Evolutionary conservation across 2,113 vertebrate genomes (phyloP).

Genomic region (Lamprologus speciosus): DNA sequence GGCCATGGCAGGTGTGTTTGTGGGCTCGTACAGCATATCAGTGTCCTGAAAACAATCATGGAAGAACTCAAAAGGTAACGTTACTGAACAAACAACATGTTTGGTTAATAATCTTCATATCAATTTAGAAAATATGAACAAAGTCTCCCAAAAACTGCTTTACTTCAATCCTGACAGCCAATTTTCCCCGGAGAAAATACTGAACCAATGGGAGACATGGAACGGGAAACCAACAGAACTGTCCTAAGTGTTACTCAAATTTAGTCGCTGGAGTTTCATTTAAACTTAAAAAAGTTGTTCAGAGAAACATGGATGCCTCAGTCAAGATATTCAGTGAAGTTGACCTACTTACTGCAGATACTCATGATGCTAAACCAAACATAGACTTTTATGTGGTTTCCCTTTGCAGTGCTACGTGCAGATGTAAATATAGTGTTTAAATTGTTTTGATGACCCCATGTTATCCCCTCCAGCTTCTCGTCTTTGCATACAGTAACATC

Average conservation of each 20-base stretch:
- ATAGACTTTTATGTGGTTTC: background rate
- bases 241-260: background rate
- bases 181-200: background rate
- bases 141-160: background rate
- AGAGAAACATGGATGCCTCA: background rate
- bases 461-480: background rate
- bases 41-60: slow-evolving; percentile 75
- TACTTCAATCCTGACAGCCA: background rate
- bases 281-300: background rate
- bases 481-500: background rate
- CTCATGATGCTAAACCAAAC: background rate
- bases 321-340: background rate
- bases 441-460: background rate
- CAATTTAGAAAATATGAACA: background rate
- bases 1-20: slow-evolving; percentile 91
- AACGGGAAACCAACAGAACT: background rate
- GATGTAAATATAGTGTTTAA: background rate
- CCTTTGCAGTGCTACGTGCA: background rate
- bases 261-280: background rate
- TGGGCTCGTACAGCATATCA: slow-evolving; percentile 93
- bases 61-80: background rate
- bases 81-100: background rate
- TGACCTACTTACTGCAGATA: slow-evolving; percentile 22
- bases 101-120: background rate
- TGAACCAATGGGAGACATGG: background rate